Base-by-base conservation (phyloP, 2,888 invertebrate species). In the Flexamia atlantica region DNA sequence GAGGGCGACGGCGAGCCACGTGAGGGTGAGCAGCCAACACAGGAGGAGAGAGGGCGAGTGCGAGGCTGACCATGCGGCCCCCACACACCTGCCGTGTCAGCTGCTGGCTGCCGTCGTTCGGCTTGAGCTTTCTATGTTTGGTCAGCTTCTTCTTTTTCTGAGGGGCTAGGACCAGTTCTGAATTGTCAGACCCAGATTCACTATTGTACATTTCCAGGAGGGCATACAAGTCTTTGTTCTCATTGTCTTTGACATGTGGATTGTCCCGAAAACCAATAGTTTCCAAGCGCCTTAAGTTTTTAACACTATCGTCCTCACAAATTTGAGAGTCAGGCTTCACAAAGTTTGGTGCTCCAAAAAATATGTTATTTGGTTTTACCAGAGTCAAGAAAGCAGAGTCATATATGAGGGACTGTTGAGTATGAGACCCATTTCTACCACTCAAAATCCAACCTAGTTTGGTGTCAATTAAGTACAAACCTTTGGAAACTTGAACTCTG, bases 181-280 rank as follows among this genome's bases (percentile, higher is more conserved):
- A 91, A 85, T 93, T 91, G 85, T 93, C 93, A 0, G 93, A 93
- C 68, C 92, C 93, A 86, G 92, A 93, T 85, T 93, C 93, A 83
- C 87, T 87, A 84, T 93, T 93, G 80, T 93, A 92, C 85, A 93
- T 89, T 88, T 93, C 93, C 88, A 94, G 89, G 70, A 94, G 91
- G 87, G 94, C 92, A 89, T 93, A 93, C 86, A 93, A 93, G 90
- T 94, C 94, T 88, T 93, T 94, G 88, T 92, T 92, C 88, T 90
- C 90, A 89, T 90, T 92, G 84, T 82, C 86, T n/a, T n/a, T n/a
- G n/a, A n/a, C n/a, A n/a, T n/a, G n/a, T n/a, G n/a, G n/a, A n/a
- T n/a, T n/a, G n/a, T n/a, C n/a, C n/a, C n/a, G n/a, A n/a, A n/a
- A n/a, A n/a, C n/a, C n/a, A n/a, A n/a, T n/a, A n/a, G n/a, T n/a